A percentile compares a stretch with the other conserved stretches of the same genome.
Evolutionary conservation across 2,113 vertebrate species (phyloP).

Genomic region (Poicephalus gulielmi): DNA sequence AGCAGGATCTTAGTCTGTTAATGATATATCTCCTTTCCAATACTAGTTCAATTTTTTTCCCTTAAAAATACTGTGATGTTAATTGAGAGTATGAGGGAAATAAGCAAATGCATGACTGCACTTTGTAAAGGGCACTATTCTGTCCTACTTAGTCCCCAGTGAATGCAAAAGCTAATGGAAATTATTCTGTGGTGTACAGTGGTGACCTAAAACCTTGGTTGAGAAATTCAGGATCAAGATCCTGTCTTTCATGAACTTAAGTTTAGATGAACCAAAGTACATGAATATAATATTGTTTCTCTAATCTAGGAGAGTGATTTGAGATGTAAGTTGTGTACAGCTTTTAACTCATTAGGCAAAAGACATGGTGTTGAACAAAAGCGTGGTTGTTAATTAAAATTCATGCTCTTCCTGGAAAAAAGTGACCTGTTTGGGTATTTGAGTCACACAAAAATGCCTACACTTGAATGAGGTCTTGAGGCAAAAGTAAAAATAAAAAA

Average conservation of each 20-base stretch:
- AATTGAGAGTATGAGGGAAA: background rate
- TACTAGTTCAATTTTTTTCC: background rate
- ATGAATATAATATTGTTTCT: background rate
- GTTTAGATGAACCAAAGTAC: background rate
- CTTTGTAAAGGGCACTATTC: background rate
- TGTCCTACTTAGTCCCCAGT: background rate
- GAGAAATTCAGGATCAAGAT: background rate
- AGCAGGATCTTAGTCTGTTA: background rate
- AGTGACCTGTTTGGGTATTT: background rate
- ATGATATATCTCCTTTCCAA: background rate
- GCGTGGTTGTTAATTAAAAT: background rate
- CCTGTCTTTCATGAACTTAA: background rate
- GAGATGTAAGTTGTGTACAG: background rate
- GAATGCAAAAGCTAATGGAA: background rate
- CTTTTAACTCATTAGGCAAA: background rate
- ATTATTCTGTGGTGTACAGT: background rate
- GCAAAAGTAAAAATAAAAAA: background rate
- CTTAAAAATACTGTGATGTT: background rate
- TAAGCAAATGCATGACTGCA: background rate
- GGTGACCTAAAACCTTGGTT: background rate
- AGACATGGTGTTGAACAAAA: background rate
- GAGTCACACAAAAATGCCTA: background rate
- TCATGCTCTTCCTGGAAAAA: background rate
- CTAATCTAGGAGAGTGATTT: background rate
- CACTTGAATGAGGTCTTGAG: background rate